Evolutionary conservation across 2,113 vertebrate species (phyloP).

Genomic region (Collichthys lucidus): DNA sequence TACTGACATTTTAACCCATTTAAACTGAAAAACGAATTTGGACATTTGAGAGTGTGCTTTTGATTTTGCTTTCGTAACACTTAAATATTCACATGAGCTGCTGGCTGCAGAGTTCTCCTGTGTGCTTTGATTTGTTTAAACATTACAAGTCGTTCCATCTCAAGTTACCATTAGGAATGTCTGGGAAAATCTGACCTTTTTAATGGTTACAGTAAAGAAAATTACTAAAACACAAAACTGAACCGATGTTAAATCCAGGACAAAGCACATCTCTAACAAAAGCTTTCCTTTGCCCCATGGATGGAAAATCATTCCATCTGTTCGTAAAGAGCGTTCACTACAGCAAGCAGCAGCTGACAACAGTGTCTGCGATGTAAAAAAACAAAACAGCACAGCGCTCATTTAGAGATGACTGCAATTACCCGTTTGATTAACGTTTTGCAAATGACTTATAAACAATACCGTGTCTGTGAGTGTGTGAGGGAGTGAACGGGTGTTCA

Average conservation of each 20-base stretch:
- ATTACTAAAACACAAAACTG: background rate
- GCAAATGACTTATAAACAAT: constrained; percentile 1
- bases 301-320: background rate
- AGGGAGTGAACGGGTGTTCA: constrained; percentile 27
- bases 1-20: background rate
- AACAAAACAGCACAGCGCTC: background rate
- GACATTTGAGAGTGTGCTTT: background rate
- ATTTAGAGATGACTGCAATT: background rate
- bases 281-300: background rate
- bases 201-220: background rate
- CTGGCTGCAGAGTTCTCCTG: background rate
- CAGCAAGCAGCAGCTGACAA: background rate
- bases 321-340: background rate
- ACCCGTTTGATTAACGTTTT: constrained; percentile 26
- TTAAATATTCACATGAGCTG: background rate
- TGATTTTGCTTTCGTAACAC: background rate
- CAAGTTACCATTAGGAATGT: background rate
- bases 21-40: background rate
- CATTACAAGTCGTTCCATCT: background rate
- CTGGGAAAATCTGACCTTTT: background rate
- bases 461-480: background rate
- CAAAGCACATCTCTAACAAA: background rate
- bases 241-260: background rate
- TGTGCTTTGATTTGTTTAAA: background rate
- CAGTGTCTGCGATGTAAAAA: background rate